Evolutionary conservation across 35 echinoderm and acorn worm genomes (phyloP).

Genomic region (Amphiura filiformis): DNA sequence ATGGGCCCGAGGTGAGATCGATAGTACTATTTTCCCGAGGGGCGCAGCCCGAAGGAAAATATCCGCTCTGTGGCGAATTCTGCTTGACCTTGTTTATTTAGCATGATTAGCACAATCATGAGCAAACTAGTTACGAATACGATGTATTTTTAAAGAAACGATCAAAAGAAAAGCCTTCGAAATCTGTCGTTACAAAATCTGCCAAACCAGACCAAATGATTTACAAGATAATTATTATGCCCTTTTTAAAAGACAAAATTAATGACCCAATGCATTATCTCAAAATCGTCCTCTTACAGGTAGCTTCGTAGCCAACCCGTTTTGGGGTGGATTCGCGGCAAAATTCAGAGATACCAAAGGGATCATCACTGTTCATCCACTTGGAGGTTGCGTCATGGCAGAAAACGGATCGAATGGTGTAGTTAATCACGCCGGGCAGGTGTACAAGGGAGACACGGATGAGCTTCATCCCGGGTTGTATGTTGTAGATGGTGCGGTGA

Average conservation of each 20-base stretch:
- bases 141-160: too few relatives aligned
- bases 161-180: background rate
- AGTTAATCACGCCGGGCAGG: constrained; percentile 70
- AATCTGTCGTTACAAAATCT: background rate
- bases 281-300: too few relatives aligned
- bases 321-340: constrained; percentile 55
- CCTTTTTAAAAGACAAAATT: too few relatives aligned
- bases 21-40: constrained; percentile 52
- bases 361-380: constrained; percentile 70
- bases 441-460: constrained; percentile 35
- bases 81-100: too few relatives aligned
- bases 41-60: too few relatives aligned
- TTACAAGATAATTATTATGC: background rate
- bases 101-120: background rate
- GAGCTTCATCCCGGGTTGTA: constrained; percentile 69
- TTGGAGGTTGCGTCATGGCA: constrained; percentile 75
- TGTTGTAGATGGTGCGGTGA: constrained; percentile 71
- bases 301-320: constrained; percentile 64
- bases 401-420: constrained; percentile 58
- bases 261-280: too few relatives aligned
- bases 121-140: too few relatives aligned
- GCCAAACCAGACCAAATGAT: background rate
- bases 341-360: constrained; percentile 56
- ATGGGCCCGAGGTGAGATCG: constrained; percentile 42
- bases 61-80: too few relatives aligned